Evolutionary conservation across 2,888 invertebrate species (phyloP).

Genomic region (Leptinotarsa rubiginosa): DNA sequence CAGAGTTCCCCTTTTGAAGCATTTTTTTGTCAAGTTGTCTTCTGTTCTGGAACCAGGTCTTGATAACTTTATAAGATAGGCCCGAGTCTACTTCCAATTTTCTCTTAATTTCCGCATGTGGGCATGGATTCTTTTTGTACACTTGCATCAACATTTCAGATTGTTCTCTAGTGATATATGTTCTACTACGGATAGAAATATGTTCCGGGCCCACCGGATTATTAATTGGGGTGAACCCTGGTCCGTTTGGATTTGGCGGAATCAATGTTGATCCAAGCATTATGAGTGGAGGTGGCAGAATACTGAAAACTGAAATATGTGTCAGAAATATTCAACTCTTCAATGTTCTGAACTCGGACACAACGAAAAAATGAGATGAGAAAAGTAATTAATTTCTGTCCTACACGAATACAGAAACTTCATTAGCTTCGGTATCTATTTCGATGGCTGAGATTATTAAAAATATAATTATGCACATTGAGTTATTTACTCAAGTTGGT

Average conservation of each 20-base stretch:
- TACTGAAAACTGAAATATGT: not conserved
- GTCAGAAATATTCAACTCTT: not conserved
- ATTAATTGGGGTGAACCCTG: not conserved
- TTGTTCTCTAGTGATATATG: not conserved
- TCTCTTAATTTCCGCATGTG: not conserved
- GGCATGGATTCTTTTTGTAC: conserved; percentile 13
- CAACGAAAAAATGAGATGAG: too few species aligned
- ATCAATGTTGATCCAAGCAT: not conserved
- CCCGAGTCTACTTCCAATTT: conserved; percentile 1
- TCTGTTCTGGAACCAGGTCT: conserved; percentile 17
- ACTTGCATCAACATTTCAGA: conserved; percentile 10
- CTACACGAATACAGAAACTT: too few species aligned
- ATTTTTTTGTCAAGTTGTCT: not conserved
- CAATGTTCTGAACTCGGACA: too few species aligned
- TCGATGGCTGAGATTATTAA: too few species aligned
- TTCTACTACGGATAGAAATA: conserved; percentile 13
- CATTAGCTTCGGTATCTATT: too few species aligned
- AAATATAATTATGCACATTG: too few species aligned
- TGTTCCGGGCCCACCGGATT: not conserved
- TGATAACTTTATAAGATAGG: conserved; percentile 18
- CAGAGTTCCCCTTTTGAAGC: not conserved
- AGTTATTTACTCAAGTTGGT: too few species aligned
- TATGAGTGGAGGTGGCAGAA: too few species aligned
- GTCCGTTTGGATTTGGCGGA: not conserved
- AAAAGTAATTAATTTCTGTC: too few species aligned